Evolutionary conservation across 2,888 invertebrate genomes (phyloP), one percentile per base, ranked within the genome.

Genomic region (Caenorhabditis virilis): DNA sequence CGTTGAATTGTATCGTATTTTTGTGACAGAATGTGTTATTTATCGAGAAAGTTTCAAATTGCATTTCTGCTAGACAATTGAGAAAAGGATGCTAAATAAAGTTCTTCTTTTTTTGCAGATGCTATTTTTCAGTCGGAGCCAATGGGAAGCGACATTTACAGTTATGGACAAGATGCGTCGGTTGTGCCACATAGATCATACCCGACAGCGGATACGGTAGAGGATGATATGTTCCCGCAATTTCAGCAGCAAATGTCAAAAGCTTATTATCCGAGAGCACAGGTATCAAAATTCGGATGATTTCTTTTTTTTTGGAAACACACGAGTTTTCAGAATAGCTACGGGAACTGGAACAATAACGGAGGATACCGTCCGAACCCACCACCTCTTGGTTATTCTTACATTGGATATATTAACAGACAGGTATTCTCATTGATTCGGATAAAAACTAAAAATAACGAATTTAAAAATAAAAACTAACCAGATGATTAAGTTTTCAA

Each of bases 371-470:
- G 62, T n/a, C 56, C 56, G 38, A 61, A 51, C 16, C 49, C 49
- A 25, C 58, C 64, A 2, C 66, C 66, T 11, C 57, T 63, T 22
- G 74, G 74, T 11, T 74, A 74, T 41, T 70, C 72, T 9, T 79
- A 79, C 48, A 66, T 77, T n/a, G 76, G 75, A 15, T 79, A 79
- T 43, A 69, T 79, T 25, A 77, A 79, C 54, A 65, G 74, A 39
- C 78, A 78, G 62, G 67, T 61, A 5, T n/a, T n/a, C n/a, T n/a
- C n/a, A n/a, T n/a, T n/a, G n/a, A n/a, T n/a, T n/a, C n/a, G n/a
- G n/a, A n/a, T n/a, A n/a, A n/a, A n/a, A n/a, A n/a, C n/a, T n/a
- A n/a, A n/a, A n/a, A n/a, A n/a, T n/a, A n/a, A n/a, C n/a, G n/a
- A n/a, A n/a, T n/a, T n/a, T n/a, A n/a, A n/a, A n/a, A n/a, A n/a